phyloP scores from a whole-genome alignment of 2,888 invertebrate genomes.

The Phengaris arion region DNA sequence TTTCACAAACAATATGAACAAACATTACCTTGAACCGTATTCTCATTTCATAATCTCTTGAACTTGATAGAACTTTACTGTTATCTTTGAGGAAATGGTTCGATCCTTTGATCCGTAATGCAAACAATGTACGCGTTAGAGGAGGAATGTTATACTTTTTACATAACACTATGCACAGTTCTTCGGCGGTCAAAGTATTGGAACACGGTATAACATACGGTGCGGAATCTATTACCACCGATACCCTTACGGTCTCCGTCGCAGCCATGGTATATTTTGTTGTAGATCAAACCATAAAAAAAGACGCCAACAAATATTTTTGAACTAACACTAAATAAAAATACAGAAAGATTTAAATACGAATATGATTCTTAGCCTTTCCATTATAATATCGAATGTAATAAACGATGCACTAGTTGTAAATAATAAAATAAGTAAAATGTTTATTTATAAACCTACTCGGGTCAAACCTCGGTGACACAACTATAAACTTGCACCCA shows the following conservation, averaged over 20 bases:
- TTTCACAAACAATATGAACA: neutral
- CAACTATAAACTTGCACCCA: neutral
- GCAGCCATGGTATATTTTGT: slow-evolving; percentile 61
- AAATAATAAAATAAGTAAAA: slow-evolving; percentile 44
- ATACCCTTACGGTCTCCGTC: slow-evolving; percentile 67
- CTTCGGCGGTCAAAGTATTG: slow-evolving; percentile 80
- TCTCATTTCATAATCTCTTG: slow-evolving; percentile 85
- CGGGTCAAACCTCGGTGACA: slow-evolving; percentile 43
- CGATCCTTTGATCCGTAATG: slow-evolving; percentile 82
- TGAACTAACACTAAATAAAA: slow-evolving; percentile 46
- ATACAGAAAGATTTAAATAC: neutral
- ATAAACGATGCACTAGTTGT: slow-evolving; percentile 41
- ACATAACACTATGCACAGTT: slow-evolving; percentile 85
- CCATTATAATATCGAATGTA: slow-evolving; percentile 23
- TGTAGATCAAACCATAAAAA: slow-evolving; percentile 61
- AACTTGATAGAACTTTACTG: slow-evolving; percentile 62
- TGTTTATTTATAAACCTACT: slow-evolving; percentile 49
- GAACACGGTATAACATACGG: slow-evolving; percentile 68
- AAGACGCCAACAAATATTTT: slow-evolving; percentile 56
- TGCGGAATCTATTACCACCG: slow-evolving; percentile 63
- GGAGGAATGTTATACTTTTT: slow-evolving; percentile 87
- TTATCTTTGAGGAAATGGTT: slow-evolving; percentile 86
- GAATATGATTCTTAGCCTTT: slow-evolving; percentile 12
- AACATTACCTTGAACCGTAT: slow-evolving; percentile 85
- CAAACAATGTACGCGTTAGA: slow-evolving; percentile 87